Conservation (phyloP, 2,797 vertebrate species). For the Leptodactylus fallax region DNA sequence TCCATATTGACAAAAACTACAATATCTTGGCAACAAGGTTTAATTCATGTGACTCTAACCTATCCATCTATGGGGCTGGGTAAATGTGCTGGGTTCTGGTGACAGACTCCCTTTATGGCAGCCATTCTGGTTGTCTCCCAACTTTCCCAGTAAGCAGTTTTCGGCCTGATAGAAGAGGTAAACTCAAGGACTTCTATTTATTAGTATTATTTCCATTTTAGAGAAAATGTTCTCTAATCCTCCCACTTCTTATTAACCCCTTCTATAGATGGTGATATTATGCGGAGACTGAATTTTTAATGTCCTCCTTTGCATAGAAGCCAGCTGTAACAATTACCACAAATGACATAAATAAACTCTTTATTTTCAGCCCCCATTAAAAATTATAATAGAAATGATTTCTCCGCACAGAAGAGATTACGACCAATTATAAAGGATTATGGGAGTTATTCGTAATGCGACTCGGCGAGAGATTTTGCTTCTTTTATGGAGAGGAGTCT, state of each 20-base stretch:
- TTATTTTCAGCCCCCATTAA: slow-evolving; percentile 12
- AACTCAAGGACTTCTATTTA: too few species aligned
- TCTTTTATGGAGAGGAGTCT: slow-evolving; percentile 13
- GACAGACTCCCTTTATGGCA: too few species aligned
- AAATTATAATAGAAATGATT: neutral
- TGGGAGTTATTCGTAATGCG: neutral
- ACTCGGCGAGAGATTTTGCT: neutral
- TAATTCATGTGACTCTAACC: too few species aligned
- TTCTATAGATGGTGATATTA: neutral
- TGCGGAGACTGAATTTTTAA: neutral
- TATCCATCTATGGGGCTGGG: too few species aligned
- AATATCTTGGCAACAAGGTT: too few species aligned
- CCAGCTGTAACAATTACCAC: slow-evolving; percentile 7
- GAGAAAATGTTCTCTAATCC: neutral
- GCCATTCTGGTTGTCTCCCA: neutral
- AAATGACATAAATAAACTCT: neutral
- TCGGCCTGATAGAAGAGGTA: too few species aligned
- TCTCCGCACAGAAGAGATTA: neutral
- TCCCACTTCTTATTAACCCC: neutral
- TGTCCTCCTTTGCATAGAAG: neutral
- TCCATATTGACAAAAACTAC: too few species aligned
- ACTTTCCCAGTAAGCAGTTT: neutral
- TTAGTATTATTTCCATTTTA: too few species aligned
- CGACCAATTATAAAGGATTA: slow-evolving; percentile 11
- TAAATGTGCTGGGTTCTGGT: too few species aligned